A percentile compares a stretch with the other conserved stretches of the same genome.
Conservation (phyloP, 2,113 vertebrate genomes). For the Tylochromis polylepis region DNA sequence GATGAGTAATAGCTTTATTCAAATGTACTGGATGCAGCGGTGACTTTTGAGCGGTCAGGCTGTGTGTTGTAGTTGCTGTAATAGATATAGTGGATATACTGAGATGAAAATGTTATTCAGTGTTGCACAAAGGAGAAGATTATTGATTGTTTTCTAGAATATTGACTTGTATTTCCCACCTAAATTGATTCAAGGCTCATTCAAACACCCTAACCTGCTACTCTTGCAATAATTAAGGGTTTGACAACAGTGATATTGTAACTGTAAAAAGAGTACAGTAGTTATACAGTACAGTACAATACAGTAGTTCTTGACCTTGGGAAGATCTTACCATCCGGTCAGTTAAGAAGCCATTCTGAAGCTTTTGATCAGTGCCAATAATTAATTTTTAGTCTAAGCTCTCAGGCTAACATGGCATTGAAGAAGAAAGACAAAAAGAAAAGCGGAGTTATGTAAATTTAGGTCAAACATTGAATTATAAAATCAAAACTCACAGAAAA, state of each 20-base stretch:
- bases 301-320: background rate
- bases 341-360: background rate
- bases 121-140: background rate
- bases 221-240: background rate
- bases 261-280: background rate
- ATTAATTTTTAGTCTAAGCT: background rate
- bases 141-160: background rate
- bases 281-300: too few species aligned
- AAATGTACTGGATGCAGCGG: background rate
- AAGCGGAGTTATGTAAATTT: background rate
- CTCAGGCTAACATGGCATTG: background rate
- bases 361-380: background rate
- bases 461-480: background rate
- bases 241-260: background rate
- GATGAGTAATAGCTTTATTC: constrained; percentile 2
- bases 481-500: background rate
- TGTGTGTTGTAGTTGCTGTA: background rate
- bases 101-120: background rate
- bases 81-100: background rate
- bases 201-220: background rate
- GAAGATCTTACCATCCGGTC: background rate
- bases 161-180: background rate
- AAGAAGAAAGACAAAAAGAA: background rate
- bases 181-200: background rate
- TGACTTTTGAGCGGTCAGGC: background rate